Evolutionary conservation across 1,140 invertebrate species (phyloP), one percentile per base, ranked within the genome.

Genomic region (Heliconius hermathena): DNA sequence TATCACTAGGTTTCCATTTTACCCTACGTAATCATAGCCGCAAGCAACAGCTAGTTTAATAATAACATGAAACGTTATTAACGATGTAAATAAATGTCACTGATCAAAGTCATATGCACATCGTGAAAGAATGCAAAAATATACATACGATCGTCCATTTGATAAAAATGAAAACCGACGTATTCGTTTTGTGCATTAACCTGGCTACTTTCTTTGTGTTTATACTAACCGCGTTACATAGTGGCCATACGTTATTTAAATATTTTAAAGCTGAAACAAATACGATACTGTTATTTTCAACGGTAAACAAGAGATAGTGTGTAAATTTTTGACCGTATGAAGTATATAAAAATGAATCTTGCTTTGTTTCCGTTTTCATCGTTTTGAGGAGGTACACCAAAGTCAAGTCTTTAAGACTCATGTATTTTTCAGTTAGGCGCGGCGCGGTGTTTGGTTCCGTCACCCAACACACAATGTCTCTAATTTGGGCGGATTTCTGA

Each of bases 101-200:
- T 66, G 60, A 66, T 66, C 60, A 26, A 66, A 11, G 29, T 9
- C 11, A 29, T 16, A 29, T 29, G 1, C 2, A 66, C 60, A 66
- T 66, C 60, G 60, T 66, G 60, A 66, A 66, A 66, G 60, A 66
- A 66, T 66, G 60, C 60, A 29, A 66, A 66, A 9, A 11, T 16
- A 66, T 66, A 66, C 22, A 66, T 66, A 66, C 60, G 26, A 66
- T 66, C 60, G 60, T 29, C 6, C 22, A 6, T 29, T 66, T 66
- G 60, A 66, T 66, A 66, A 29, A 22, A 26, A 66, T 66, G 38
- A 75, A 75, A 75, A 75, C 74, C 66, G 74, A n/a, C 74, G 60
- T 60, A 33, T 60, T 66, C 60, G 54, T 60, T 75, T 60, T 60
- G 29, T 54, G 49, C 54, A 75, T 66, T 75, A 57, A 75, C 54